phyloP scores from a whole-genome alignment of 1,140 invertebrate species.

The Lethrus apterus region DNA sequence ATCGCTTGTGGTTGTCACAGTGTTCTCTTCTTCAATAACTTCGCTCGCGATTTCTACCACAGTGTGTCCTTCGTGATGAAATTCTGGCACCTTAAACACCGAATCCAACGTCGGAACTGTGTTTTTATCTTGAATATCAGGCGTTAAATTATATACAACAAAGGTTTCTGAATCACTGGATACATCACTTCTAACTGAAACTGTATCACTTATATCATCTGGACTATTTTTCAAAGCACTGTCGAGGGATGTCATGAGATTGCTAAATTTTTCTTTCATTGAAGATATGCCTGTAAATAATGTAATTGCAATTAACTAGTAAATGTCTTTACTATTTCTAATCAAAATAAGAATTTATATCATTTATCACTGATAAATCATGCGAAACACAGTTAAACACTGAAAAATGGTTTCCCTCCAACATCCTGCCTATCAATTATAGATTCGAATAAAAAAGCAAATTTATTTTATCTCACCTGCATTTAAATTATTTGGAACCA shows the following conservation, averaged over 20 bases:
- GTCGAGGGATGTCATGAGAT: slow-evolving; percentile 73
- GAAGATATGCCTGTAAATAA: slow-evolving; percentile 51
- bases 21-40: slow-evolving; percentile 66
- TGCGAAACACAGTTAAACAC: slow-evolving; percentile 2
- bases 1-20: slow-evolving; percentile 65
- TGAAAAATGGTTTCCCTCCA: too few relatives aligned
- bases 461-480: slow-evolving; percentile 22
- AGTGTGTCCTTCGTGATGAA: slow-evolving; percentile 24
- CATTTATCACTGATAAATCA: slow-evolving; percentile 1
- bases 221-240: slow-evolving; percentile 62
- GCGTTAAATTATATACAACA: slow-evolving; percentile 54
- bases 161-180: slow-evolving; percentile 76
- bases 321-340: slow-evolving; percentile 4
- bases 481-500: slow-evolving; percentile 33
- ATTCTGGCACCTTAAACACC: slow-evolving; percentile 48
- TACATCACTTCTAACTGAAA: slow-evolving; percentile 64
- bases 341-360: slow-evolving; percentile 2
- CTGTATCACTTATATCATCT: slow-evolving; percentile 63
- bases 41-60: slow-evolving; percentile 75
- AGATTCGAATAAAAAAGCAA: too few relatives aligned
- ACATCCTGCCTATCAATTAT: too few relatives aligned
- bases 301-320: not conserved
- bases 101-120: slow-evolving; percentile 43
- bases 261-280: slow-evolving; percentile 72
- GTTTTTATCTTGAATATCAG: slow-evolving; percentile 53